Percentiles rank a stretch among this genome's conserved stretches.
Conservation (phyloP, 2,888 invertebrate species). For the Leucoma salicis region DNA sequence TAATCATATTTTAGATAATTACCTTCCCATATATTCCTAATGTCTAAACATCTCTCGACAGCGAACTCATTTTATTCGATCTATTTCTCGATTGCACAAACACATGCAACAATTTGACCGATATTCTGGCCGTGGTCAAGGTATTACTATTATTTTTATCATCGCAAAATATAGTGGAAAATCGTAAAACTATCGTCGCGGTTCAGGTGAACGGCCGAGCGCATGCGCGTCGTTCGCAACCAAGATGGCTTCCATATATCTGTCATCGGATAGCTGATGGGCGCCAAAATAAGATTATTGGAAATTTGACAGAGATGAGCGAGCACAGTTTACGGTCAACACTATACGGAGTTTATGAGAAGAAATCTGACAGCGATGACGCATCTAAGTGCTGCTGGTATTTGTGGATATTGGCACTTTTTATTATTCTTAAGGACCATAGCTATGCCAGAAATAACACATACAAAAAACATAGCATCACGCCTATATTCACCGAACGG, state of each 20-base stretch:
- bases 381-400: slow-evolving; percentile 68
- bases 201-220: slow-evolving; percentile 77
- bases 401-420: slow-evolving; percentile 47
- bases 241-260: slow-evolving; percentile 75
- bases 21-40: no score
- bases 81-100: slow-evolving; percentile 8
- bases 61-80: not conserved
- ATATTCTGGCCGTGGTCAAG: slow-evolving; percentile 60
- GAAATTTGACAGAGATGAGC: slow-evolving; percentile 76
- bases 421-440: slow-evolving; percentile 2
- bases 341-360: slow-evolving; percentile 57
- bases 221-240: slow-evolving; percentile 55
- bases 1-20: no score
- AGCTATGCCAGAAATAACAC: no score
- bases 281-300: slow-evolving; percentile 81
- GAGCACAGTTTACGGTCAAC: slow-evolving; percentile 65
- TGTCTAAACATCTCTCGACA: not conserved
- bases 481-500: no score
- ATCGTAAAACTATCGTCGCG: slow-evolving; percentile 72
- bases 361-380: slow-evolving; percentile 61
- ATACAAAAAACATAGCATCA: no score
- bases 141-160: slow-evolving; percentile 69
- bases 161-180: slow-evolving; percentile 58
- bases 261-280: slow-evolving; percentile 75
- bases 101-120: slow-evolving; percentile 40